Percentiles rank a stretch among this genome's conserved stretches.
Conservation (phyloP, 2,888 invertebrate species). For the Diaphora mendica region DNA sequence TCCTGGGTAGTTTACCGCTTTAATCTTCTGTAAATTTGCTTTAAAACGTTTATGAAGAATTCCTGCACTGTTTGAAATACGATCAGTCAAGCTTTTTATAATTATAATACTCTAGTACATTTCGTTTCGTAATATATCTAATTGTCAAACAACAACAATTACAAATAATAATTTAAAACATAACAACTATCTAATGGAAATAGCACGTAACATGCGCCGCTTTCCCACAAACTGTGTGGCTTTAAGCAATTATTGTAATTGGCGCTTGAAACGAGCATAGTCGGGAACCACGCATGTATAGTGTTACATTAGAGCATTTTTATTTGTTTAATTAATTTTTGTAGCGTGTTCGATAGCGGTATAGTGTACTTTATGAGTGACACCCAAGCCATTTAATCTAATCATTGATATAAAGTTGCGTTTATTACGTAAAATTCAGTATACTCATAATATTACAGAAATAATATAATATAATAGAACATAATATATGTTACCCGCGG, state of each 20-base stretch:
- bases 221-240: slow-evolving; percentile 39
- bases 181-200: slow-evolving; percentile 32
- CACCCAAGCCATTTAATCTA: slow-evolving; percentile 37
- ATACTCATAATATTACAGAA: too few relatives aligned
- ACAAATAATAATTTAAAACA: slow-evolving; percentile 22
- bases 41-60: background rate
- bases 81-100: too few relatives aligned
- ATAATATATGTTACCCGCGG: too few relatives aligned
- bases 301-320: slow-evolving; percentile 46
- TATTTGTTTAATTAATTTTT: slow-evolving; percentile 53
- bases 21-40: too few relatives aligned
- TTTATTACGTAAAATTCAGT: background rate
- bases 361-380: slow-evolving; percentile 23
- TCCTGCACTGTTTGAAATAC: background rate
- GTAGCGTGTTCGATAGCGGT: slow-evolving; percentile 30
- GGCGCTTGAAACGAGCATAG: slow-evolving; percentile 40
- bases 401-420: slow-evolving; percentile 20
- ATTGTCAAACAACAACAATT: background rate
- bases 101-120: background rate
- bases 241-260: slow-evolving; percentile 50
- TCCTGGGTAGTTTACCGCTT: too few relatives aligned
- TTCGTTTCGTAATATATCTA: background rate
- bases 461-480: too few relatives aligned
- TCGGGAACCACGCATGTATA: slow-evolving; percentile 25
- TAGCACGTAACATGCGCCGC: slow-evolving; percentile 29